A percentile compares a stretch with the other conserved stretches of the same genome.
phyloP scores from a whole-genome alignment of 2,888 invertebrate species.

The Mamestra brassicae region DNA sequence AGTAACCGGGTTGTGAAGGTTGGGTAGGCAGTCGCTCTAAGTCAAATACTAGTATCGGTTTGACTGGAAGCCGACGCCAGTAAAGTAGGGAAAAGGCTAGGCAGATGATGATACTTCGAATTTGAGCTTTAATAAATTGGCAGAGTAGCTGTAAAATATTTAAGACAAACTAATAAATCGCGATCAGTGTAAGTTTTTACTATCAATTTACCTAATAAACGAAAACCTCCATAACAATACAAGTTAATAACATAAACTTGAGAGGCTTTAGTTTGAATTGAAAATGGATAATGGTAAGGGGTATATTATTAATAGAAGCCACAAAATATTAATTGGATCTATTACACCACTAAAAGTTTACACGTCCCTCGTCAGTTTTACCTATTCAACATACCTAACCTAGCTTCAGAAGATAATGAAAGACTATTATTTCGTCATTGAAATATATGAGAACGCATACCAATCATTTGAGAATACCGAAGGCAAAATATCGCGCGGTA shows the following conservation, averaged over 20 bases:
- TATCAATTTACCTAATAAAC: not conserved
- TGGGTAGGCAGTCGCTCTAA: too few species aligned
- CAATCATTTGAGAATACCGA: too few species aligned
- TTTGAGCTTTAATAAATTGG: not conserved
- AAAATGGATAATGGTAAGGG: constrained; percentile 53
- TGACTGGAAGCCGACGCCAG: too few species aligned
- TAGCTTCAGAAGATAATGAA: not conserved
- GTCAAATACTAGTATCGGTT: too few species aligned
- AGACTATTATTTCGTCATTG: not conserved
- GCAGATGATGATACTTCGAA: too few species aligned
- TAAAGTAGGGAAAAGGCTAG: too few species aligned
- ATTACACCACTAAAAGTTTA: constrained; percentile 25
- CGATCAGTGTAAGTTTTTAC: not conserved
- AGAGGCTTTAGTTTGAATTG: constrained; percentile 51
- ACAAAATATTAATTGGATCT: constrained; percentile 57
- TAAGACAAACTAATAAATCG: not conserved
- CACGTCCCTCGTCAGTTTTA: constrained; percentile 2
- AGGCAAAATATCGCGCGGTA: too few species aligned
- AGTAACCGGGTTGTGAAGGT: too few species aligned
- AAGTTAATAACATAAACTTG: constrained; percentile 22
- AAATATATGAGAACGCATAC: too few species aligned
- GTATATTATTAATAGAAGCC: constrained; percentile 56
- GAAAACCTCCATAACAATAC: not conserved
- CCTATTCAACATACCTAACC: not conserved
- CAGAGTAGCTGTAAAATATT: not conserved